These are phyloP conservation scores for Keiferia lycopersicella DNA, from an alignment of 2,888 invertebrate genomes.

Conservation along the genomic window DNA sequence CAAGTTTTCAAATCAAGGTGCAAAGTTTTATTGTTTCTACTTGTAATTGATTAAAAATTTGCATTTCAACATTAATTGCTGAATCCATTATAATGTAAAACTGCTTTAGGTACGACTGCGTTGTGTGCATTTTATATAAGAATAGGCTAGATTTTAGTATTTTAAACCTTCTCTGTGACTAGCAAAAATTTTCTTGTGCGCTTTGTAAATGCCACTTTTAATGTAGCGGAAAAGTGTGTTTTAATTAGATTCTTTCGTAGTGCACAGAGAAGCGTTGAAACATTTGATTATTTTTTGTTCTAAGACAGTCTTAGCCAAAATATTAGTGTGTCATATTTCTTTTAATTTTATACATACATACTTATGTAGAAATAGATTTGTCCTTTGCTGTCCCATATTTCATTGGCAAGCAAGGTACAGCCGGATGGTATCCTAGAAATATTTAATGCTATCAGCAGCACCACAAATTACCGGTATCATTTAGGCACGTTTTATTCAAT, in stretches of 20 bases:
- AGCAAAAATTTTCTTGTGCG: background rate
- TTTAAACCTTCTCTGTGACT: conserved; percentile 60
- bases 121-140: conserved; percentile 48
- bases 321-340: conserved; percentile 79
- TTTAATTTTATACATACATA: conserved; percentile 48
- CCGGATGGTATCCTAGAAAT: too few relatives aligned
- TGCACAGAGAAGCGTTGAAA: conserved; percentile 57
- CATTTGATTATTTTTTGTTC: conserved; percentile 52
- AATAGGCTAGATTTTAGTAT: conserved; percentile 36
- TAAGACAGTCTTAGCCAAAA: conserved; percentile 56
- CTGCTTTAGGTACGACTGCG: conserved; percentile 45
- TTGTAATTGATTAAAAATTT: conserved; percentile 2
- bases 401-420: background rate
- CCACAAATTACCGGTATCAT: background rate
- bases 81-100: conserved; percentile 22
- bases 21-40: background rate
- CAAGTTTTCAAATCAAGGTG: background rate
- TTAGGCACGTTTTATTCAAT: background rate
- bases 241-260: conserved; percentile 30
- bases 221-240: background rate
- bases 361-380: conserved; percentile 11
- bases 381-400: conserved; percentile 1
- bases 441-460: too few relatives aligned
- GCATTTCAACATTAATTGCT: background rate
- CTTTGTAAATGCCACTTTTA: conserved; percentile 5